Evolutionary conservation across 2,113 vertebrate genomes (phyloP).

Genomic region (Triplophysa dalaica): DNA sequence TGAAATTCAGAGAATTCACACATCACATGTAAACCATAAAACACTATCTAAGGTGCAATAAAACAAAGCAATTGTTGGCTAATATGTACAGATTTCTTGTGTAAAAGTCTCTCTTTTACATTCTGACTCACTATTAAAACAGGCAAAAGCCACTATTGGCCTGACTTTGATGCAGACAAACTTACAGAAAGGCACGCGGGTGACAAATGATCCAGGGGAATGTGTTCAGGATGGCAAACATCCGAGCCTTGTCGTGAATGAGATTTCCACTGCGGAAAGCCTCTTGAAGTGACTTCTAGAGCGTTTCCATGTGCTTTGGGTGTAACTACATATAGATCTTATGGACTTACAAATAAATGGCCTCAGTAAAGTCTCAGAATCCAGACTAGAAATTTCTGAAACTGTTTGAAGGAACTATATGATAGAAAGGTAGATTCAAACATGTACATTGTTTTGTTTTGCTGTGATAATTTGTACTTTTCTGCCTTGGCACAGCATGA

Average conservation of each 20-base stretch:
- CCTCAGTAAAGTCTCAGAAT: not conserved
- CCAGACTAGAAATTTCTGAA: too few species aligned
- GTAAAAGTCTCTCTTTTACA: not conserved
- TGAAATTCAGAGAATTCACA: conserved; percentile 15
- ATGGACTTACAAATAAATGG: not conserved
- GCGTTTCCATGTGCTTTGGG: not conserved
- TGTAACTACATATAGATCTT: not conserved
- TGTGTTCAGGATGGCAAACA: conserved; percentile 25
- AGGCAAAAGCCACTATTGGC: conserved; percentile 2
- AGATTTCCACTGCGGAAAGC: conserved; percentile 6
- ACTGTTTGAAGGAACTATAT: too few species aligned
- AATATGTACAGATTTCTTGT: conserved; percentile 9
- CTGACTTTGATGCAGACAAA: conserved; percentile 12
- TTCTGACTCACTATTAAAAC: not conserved
- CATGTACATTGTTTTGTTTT: too few species aligned
- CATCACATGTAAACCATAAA: conserved; percentile 11
- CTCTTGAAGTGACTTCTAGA: not conserved
- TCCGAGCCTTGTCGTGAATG: conserved; percentile 7
- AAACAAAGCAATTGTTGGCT: conserved; percentile 15
- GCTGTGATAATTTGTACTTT: too few species aligned
- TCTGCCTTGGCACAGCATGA: too few species aligned
- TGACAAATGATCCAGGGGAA: conserved; percentile 16
- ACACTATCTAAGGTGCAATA: conserved; percentile 16
- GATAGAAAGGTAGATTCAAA: too few species aligned
- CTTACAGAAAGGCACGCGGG: not conserved